Percentiles rank a stretch among this genome's conserved stretches.
These are phyloP conservation scores for Laterallus jamaicensis DNA, from an alignment of 2,113 vertebrate species.

Conservation along the genomic window DNA sequence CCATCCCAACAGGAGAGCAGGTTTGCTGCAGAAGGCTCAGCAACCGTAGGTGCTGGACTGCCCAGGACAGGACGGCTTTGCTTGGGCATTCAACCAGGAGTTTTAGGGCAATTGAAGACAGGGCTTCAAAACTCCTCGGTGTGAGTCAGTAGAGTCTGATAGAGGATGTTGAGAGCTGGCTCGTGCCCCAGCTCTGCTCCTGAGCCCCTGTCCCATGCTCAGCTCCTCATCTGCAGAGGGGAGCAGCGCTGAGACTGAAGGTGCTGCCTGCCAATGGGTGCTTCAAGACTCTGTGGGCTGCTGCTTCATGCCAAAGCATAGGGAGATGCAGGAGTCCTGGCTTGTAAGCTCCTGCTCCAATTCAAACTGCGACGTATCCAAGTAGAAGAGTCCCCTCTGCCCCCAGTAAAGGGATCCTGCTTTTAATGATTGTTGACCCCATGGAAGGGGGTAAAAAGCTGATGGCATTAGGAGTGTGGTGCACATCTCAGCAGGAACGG, in stretches of 20 bases:
- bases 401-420: neutral
- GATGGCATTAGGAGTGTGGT: fast-evolving
- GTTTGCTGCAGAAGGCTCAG: neutral
- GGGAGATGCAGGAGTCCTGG: neutral
- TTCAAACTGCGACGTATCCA: neutral
- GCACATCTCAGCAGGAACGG: neutral
- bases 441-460: neutral
- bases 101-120: neutral
- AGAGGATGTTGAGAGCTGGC: neutral
- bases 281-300: neutral
- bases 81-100: neutral
- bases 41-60: neutral
- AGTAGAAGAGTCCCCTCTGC: neutral
- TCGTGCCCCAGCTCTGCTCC: neutral
- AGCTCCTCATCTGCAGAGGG: neutral
- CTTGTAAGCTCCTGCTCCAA: neutral
- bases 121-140: neutral
- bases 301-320: neutral
- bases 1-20: neutral
- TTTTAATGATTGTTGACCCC: neutral
- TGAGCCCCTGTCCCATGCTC: neutral
- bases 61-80: neutral
- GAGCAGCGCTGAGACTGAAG: neutral
- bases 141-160: neutral
- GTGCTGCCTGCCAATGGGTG: neutral